A percentile compares a stretch with the other conserved stretches of the same genome.
phyloP scores from a whole-genome alignment of 2,113 vertebrate genomes.

The Ameiurus melas region DNA sequence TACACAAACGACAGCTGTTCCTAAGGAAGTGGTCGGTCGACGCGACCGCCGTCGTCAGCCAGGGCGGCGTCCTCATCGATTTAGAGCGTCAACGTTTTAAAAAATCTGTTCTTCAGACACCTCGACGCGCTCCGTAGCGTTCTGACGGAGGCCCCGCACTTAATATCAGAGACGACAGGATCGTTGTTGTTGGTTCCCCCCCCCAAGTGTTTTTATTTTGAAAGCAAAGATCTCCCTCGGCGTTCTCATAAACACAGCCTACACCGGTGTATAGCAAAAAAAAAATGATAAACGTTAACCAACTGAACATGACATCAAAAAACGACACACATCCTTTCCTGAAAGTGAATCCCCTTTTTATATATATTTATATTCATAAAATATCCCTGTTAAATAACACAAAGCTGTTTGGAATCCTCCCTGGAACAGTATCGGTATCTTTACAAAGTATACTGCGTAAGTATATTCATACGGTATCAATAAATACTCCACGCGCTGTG shows the following conservation, averaged over 20 bases:
- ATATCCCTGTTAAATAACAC: neutral
- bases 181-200: neutral
- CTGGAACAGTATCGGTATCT: neutral
- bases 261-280: neutral
- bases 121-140: neutral
- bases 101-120: too few species aligned
- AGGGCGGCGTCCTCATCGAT: neutral
- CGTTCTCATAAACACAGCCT: neutral
- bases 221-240: neutral
- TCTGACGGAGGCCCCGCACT: neutral
- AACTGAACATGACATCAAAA: neutral
- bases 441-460: neutral
- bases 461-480: neutral
- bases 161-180: neutral
- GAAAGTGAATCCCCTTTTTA: neutral
- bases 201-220: neutral
- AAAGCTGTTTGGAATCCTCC: neutral
- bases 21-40: too few species aligned
- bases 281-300: neutral
- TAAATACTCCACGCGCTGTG: conserved; percentile 20
- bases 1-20: too few species aligned
- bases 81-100: too few species aligned
- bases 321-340: neutral
- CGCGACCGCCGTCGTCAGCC: too few species aligned
- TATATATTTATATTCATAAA: too few species aligned